A percentile compares a stretch with the other conserved stretches of the same genome.
Conservation (phyloP, 2,113 vertebrate species). For the Rousettus leschenaultii region DNA sequence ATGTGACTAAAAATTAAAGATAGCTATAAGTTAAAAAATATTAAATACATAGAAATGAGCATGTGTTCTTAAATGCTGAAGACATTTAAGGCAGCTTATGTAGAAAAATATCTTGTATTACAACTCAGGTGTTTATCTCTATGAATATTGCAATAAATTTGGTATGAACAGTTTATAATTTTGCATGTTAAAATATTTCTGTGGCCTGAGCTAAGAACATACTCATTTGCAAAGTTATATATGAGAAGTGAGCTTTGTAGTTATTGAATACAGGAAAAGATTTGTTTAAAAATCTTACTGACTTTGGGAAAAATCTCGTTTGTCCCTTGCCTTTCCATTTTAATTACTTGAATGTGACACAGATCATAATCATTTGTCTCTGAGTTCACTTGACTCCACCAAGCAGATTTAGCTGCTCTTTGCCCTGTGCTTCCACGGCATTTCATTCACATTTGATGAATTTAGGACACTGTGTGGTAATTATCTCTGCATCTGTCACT, state of each 20-base stretch:
- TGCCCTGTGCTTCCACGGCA: not conserved
- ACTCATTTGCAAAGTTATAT: slow-evolving; percentile 1
- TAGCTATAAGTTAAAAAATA: not conserved
- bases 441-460: not conserved
- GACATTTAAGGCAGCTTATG: not conserved
- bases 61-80: not conserved
- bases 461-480: not conserved
- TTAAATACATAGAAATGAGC: not conserved
- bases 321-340: not conserved
- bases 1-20: slow-evolving; percentile 28
- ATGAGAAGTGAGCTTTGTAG: not conserved
- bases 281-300: not conserved
- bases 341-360: not conserved
- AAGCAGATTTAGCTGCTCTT: not conserved
- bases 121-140: not conserved
- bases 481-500: not conserved
- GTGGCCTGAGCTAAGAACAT: not conserved
- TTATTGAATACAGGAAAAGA: not conserved
- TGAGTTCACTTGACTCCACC: not conserved
- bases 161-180: not conserved
- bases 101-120: slow-evolving; percentile 18
- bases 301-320: not conserved
- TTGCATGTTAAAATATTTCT: slow-evolving; percentile 9
- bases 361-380: not conserved
- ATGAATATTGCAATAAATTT: slow-evolving; percentile 17